phyloP scores from a whole-genome alignment of 1,140 invertebrate genomes.

The Papilio glaucus region DNA sequence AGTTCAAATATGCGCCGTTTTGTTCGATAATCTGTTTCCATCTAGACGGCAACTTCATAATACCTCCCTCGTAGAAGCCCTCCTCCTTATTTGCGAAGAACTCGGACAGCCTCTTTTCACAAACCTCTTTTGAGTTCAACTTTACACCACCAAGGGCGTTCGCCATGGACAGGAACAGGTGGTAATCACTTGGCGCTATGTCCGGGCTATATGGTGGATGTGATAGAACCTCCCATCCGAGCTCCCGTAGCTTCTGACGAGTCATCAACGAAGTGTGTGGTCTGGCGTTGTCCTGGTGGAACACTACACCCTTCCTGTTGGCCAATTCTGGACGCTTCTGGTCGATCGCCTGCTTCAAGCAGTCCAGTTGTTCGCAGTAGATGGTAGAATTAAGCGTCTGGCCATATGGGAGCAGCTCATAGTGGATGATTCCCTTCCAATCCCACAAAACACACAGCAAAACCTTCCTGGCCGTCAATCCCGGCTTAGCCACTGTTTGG shows the following conservation, averaged over 20 bases:
- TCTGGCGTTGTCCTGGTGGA: slow-evolving; percentile 67
- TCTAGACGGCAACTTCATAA: slow-evolving; percentile 47
- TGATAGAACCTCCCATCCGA: slow-evolving; percentile 72
- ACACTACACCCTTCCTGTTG: slow-evolving; percentile 59
- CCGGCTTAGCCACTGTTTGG: slow-evolving; percentile 46
- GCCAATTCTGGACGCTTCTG: slow-evolving; percentile 60
- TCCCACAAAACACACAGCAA: slow-evolving; percentile 28
- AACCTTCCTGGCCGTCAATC: not conserved
- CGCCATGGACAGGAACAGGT: slow-evolving; percentile 64
- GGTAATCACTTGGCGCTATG: slow-evolving; percentile 72
- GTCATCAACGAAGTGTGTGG: slow-evolving; percentile 60
- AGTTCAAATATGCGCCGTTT: not conserved
- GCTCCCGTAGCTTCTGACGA: slow-evolving; percentile 54
- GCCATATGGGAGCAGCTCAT: slow-evolving; percentile 56
- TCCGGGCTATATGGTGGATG: slow-evolving; percentile 79
- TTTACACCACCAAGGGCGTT: slow-evolving; percentile 49
- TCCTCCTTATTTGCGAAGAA: slow-evolving; percentile 47
- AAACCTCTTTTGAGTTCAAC: slow-evolving; percentile 38
- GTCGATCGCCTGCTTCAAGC: slow-evolving; percentile 54
- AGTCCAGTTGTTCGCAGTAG: slow-evolving; percentile 53
- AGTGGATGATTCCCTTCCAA: slow-evolving; percentile 53
- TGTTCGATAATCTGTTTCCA: slow-evolving; percentile 40
- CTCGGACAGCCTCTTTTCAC: slow-evolving; percentile 45
- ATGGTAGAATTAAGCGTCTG: slow-evolving; percentile 37
- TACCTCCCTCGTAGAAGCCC: slow-evolving; percentile 47